These are phyloP conservation scores for Leptoteleia sp. DNA, from an alignment of 1,140 invertebrate genomes.

Conservation along the genomic window DNA sequence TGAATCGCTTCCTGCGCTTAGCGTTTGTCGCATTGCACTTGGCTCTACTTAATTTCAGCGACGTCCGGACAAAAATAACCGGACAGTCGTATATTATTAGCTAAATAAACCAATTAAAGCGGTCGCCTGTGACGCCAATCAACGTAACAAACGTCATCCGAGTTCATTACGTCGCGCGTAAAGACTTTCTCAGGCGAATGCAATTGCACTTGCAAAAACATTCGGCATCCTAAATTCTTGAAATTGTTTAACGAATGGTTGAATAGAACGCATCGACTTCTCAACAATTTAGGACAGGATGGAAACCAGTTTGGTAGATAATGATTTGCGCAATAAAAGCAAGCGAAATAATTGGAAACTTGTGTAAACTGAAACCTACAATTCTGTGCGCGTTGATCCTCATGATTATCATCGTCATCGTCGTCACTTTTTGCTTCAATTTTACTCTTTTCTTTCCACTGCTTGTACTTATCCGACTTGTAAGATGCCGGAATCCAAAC, in stretches of 20 bases:
- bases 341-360: neutral
- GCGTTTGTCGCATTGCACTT: constrained; percentile 65
- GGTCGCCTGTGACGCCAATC: constrained; percentile 68
- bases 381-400: constrained; percentile 53
- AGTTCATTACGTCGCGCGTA: constrained; percentile 18
- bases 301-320: neutral
- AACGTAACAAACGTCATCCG: constrained; percentile 47
- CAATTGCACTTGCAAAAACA: constrained; percentile 13
- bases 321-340: neutral
- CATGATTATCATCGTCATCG: constrained; percentile 83
- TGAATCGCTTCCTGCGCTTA: constrained; percentile 74
- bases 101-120: constrained; percentile 71
- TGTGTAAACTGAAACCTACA: constrained; percentile 63
- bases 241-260: neutral
- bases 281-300: neutral
- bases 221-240: neutral
- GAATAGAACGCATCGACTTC: neutral
- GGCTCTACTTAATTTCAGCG: constrained; percentile 69
- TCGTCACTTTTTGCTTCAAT: constrained; percentile 83
- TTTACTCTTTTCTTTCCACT: constrained; percentile 93
- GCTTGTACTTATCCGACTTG: constrained; percentile 93
- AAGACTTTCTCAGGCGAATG: constrained; percentile 19
- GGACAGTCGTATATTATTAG: constrained; percentile 66
- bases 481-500: constrained; percentile 96
- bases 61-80: constrained; percentile 70